Evolutionary conservation across 2,113 vertebrate species (phyloP).

Genomic region (Thermophis baileyi): DNA sequence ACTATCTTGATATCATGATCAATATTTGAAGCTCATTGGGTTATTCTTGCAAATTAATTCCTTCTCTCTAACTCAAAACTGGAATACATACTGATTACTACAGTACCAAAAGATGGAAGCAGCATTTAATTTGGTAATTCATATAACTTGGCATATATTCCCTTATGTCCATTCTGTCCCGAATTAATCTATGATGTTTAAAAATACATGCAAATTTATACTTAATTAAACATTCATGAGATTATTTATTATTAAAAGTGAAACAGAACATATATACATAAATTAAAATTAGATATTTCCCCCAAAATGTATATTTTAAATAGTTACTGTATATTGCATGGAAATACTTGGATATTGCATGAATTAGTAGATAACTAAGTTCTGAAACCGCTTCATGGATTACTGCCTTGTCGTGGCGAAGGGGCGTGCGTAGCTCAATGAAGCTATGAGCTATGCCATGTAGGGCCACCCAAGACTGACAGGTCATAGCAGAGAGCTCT

Average conservation of each 20-base stretch:
- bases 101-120: neutral
- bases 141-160: neutral
- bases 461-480: too few relatives aligned
- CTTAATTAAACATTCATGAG: neutral
- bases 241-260: neutral
- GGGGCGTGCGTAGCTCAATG: too few relatives aligned
- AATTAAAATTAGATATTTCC: neutral
- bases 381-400: too few relatives aligned
- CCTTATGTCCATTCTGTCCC: neutral
- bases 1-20: neutral
- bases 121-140: neutral
- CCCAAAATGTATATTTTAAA: neutral
- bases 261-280: neutral
- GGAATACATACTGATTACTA: neutral
- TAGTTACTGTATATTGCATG: too few relatives aligned
- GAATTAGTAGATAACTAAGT: neutral
- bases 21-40: neutral
- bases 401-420: too few relatives aligned
- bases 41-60: neutral
- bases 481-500: too few relatives aligned
- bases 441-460: too few relatives aligned
- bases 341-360: neutral
- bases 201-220: neutral
- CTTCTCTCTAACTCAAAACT: neutral
- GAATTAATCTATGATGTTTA: neutral